These are phyloP conservation scores for Arenaria interpres DNA, from an alignment of 2,113 vertebrate genomes.

Conservation along the genomic window DNA sequence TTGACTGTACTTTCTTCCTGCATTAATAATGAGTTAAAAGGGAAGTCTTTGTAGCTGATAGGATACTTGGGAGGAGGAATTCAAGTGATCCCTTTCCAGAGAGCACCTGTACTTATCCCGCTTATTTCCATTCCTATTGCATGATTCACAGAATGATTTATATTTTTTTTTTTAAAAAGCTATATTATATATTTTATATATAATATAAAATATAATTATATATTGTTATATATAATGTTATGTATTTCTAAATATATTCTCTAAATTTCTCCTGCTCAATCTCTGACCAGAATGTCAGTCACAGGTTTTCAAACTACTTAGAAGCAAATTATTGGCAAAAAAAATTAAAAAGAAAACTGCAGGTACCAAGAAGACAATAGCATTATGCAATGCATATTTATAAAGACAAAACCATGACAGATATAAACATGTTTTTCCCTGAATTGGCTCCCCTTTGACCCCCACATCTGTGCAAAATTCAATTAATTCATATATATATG, in stretches of 20 bases:
- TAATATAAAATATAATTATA: not conserved
- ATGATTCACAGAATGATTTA: not conserved
- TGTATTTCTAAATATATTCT: not conserved
- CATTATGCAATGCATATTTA: not conserved
- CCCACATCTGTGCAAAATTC: slow-evolving; percentile 6
- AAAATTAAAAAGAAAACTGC: not conserved
- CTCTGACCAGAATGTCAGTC: not conserved
- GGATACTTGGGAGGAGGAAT: not conserved
- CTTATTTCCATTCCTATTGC: not conserved
- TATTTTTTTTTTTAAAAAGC: not conserved
- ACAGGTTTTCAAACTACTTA: not conserved
- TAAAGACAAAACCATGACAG: not conserved
- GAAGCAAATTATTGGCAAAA: not conserved
- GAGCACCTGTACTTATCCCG: not conserved
- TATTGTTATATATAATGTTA: not conserved
- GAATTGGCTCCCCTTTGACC: not conserved
- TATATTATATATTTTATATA: not conserved
- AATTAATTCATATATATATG: not conserved
- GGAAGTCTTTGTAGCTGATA: not conserved
- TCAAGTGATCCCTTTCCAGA: not conserved
- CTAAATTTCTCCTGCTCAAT: not conserved
- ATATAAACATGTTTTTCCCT: not conserved
- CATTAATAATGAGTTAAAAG: not conserved
- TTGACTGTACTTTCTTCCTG: not conserved
- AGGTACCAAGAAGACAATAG: not conserved